Evolutionary conservation across 2,797 vertebrate genomes (phyloP), one percentile per base, ranked within the genome.

Genomic region (Karalla daura): DNA sequence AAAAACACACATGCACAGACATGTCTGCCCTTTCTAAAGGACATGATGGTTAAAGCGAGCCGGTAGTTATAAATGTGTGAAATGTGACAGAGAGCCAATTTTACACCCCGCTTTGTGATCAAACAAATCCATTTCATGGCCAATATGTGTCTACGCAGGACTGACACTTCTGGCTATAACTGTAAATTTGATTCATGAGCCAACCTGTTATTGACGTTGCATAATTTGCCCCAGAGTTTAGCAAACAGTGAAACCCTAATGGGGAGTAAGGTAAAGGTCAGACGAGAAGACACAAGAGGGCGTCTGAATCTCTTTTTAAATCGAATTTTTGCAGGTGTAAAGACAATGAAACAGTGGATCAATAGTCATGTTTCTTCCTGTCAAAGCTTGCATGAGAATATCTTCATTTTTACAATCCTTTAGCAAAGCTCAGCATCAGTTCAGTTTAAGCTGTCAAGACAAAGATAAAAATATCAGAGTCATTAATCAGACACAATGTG

Each of bases 71-170:
- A 36, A 58, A 76, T 50, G 61, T 77, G 67, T 77, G 73, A 83
- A 70, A 80, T 76, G 53, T 80, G 60, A 73, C 67, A 64, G 56
- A 60, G 58, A 45, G 68, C 20, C 58, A 64, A 68, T 84, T 76
- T 78, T 54, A 83, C 68, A 64, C 35, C 47, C 47, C 0, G 14
- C 51, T 47, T 37, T 55, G 51, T 73, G 63, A 80, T 84, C 69
- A 72, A 65, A 71, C 76, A 73, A 70, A 74, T 72, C 56, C 37
- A 60, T 62, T 80, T 70, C 58, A 74, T 54, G 37, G 49, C 39
- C 55, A 13, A 28, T 35, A 12, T 51, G 63, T 56, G 44, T 68
- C 68, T 54, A 45, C 40, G 43, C 28, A 20, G 53, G 37, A 18
- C 9, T 32, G 47, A 51, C 50, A 64, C 25, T 63, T 66, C 45